phyloP scores from a whole-genome alignment of 1,140 invertebrate genomes.

The Potamilus streckersoni region DNA sequence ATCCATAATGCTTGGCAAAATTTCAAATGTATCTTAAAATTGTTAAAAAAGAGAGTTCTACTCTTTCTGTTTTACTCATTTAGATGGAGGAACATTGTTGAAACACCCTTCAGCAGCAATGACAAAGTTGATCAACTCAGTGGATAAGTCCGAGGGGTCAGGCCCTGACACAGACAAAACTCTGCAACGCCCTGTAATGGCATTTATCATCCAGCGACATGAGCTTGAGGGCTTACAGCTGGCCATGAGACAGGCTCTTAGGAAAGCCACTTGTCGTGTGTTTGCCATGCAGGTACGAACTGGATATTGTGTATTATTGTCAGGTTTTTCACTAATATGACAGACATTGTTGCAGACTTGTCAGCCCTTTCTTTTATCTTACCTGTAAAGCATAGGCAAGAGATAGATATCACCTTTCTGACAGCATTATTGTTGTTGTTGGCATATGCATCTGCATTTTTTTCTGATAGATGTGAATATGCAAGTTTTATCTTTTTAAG shows the following conservation, averaged over 20 bases:
- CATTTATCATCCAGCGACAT: constrained; percentile 87
- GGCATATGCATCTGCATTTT: background rate
- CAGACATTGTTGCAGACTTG: too few relatives aligned
- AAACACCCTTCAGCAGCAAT: constrained; percentile 86
- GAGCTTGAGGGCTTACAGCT: constrained; percentile 83
- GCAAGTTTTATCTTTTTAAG: too few relatives aligned
- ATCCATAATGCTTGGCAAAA: too few relatives aligned
- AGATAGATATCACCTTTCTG: too few relatives aligned
- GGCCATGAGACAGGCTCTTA: constrained; percentile 85
- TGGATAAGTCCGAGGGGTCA: constrained; percentile 42
- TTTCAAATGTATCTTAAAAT: too few relatives aligned
- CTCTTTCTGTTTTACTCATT: constrained; percentile 1
- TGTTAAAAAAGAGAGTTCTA: background rate
- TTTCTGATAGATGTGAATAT: too few relatives aligned
- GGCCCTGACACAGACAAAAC: constrained; percentile 51
- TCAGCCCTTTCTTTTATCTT: background rate
- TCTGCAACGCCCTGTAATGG: constrained; percentile 75
- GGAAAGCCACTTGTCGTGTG: constrained; percentile 86
- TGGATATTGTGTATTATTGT: background rate
- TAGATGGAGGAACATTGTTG: constrained; percentile 78
- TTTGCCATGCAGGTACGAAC: constrained; percentile 81
- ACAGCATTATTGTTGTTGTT: background rate
- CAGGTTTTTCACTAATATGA: too few relatives aligned
- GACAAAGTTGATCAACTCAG: constrained; percentile 61
- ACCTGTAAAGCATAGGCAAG: too few relatives aligned